Evolutionary conservation across 2,888 invertebrate species (phyloP).

Genomic region (Aproaerema taeniolella): DNA sequence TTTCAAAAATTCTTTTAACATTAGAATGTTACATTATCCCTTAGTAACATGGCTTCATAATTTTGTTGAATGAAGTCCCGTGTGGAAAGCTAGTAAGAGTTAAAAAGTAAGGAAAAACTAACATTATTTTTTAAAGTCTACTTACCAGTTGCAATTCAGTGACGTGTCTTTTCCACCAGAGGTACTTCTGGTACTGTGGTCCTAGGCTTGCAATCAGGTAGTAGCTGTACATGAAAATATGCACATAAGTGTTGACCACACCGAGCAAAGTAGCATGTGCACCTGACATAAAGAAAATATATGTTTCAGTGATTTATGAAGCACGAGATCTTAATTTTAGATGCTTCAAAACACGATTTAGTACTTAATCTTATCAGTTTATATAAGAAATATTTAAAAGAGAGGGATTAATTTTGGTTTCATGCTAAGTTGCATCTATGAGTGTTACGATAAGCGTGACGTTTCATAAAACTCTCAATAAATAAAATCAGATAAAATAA

Average conservation of each 20-base stretch:
- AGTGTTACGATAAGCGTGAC: neutral
- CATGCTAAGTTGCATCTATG: neutral
- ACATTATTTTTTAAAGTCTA: neutral
- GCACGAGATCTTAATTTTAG: neutral
- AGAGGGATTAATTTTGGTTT: neutral
- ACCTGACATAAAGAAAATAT: conserved; percentile 69
- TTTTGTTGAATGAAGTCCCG: neutral
- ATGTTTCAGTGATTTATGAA: neutral
- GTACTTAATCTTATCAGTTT: neutral
- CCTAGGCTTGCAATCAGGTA: conserved; percentile 93
- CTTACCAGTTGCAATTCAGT: conserved; percentile 90
- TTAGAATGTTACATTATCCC: too few relatives aligned
- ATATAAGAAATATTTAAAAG: neutral
- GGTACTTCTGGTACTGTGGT: conserved; percentile 90
- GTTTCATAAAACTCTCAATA: too few relatives aligned
- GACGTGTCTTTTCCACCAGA: conserved; percentile 97
- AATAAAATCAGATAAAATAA: too few relatives aligned
- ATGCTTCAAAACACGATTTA: too few relatives aligned
- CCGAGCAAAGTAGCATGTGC: conserved; percentile 94
- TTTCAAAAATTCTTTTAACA: neutral
- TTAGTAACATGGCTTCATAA: too few relatives aligned
- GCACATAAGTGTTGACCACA: conserved; percentile 91
- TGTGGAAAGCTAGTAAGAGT: neutral
- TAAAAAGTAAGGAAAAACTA: neutral
- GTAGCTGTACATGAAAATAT: conserved; percentile 94